Evolutionary conservation across 2,797 vertebrate species (phyloP), one percentile per base, ranked within the genome.

Genomic region (Enteromius anoplus): DNA sequence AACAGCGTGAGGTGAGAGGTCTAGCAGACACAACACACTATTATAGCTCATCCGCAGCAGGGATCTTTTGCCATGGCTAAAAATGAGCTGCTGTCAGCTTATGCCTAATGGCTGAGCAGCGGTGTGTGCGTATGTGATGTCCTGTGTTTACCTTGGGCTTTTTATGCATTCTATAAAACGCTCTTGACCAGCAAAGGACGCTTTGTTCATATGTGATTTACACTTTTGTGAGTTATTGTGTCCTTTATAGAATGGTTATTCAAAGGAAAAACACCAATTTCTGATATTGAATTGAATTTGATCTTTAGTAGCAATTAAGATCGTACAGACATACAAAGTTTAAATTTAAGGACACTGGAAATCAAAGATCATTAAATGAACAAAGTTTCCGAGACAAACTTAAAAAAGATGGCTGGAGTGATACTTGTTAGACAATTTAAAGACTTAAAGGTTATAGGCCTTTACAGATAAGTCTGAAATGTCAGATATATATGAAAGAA

Each of bases 81-180:
- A 86, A 85, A 69, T 81, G 49, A 87, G 75, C 51, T 2, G 32
- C 64, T 84, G 82, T 86, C 79, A 86, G 78, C 79, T 76, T 64
- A 65, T 75, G 45, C 26, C 3, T 69, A 82, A 75, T 65, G 37
- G 77, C 23, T 32, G 53, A 42, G 15, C 77, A 76, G 37, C 1
- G 2, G 71, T 66, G 45, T 70, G 23, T 58, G 65, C 1, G n/a
- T 47, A 32, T 11, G 11, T 42, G 26, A 65, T 66, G 21, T 47
- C 77, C 29, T 75, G 26, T 84, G 32, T 80, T 40, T 82, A 45
- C 55, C 8, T 45, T 75, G 62, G 29, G 45, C 71, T n/a, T 82
- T 84, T 73, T 55, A 78, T 55, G 11, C 40, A n/a, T 65, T 32
- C 73, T 78, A n/a, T 71, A 14, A 69, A 53, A 40, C 15, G 49